Percentiles rank a stretch among this genome's conserved stretches.
phyloP scores from a whole-genome alignment of 2,888 invertebrate species.

The Neoitamus cyanurus region DNA sequence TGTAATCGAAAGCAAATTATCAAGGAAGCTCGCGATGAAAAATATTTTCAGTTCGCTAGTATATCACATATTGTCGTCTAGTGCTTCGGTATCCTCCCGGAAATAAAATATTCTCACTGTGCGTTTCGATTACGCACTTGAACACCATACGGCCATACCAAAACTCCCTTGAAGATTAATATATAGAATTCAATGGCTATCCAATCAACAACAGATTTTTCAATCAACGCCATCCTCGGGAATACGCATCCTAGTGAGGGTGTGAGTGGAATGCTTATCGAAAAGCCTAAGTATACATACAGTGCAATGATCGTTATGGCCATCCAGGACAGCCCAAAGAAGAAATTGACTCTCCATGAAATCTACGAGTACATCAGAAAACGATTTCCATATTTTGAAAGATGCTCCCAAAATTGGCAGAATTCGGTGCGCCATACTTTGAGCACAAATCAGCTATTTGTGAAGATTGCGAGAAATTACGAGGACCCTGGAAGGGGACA shows the following conservation, averaged over 20 bases:
- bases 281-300: slow-evolving; percentile 95
- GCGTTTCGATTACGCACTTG: neutral
- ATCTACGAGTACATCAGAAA: slow-evolving; percentile 98
- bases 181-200: neutral
- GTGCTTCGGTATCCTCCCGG: neutral
- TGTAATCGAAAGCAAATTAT: neutral
- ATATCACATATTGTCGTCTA: neutral
- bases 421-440: slow-evolving; percentile 77
- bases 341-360: slow-evolving; percentile 89
- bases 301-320: slow-evolving; percentile 99
- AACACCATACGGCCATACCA: neutral
- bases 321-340: slow-evolving; percentile 90
- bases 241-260: neutral
- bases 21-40: neutral
- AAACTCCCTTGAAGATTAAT: neutral
- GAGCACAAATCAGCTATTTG: slow-evolving; percentile 92
- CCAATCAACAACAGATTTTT: neutral
- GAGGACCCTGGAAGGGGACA: slow-evolving; percentile 99
- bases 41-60: neutral
- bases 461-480: slow-evolving; percentile 93
- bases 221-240: neutral
- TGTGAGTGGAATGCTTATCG: neutral
- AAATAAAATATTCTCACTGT: neutral
- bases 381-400: slow-evolving; percentile 95
- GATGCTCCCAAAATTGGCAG: slow-evolving; percentile 98